These are phyloP conservation scores for Pelmatolapia mariae DNA, from an alignment of 2,113 vertebrate genomes.

Conservation along the genomic window DNA sequence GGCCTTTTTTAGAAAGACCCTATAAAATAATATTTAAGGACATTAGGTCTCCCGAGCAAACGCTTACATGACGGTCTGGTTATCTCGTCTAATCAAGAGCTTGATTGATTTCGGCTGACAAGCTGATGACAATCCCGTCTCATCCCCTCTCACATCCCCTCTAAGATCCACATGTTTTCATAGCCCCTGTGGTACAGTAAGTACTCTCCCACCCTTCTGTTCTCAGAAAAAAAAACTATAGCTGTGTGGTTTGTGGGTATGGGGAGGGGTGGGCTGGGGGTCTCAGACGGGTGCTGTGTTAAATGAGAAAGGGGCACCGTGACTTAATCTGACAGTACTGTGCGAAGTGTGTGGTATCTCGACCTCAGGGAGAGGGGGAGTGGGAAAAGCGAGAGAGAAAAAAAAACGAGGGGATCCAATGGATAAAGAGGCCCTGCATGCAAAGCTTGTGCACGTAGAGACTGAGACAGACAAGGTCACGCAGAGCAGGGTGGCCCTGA, in stretches of 20 bases:
- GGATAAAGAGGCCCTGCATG: conserved; percentile 62
- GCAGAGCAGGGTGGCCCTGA: conserved; percentile 68
- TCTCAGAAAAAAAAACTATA: conserved; percentile 24
- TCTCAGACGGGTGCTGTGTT: conserved; percentile 53
- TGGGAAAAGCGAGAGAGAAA: conserved; percentile 23
- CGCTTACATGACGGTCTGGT: neutral
- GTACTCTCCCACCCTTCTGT: conserved; percentile 19
- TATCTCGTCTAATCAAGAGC: conserved; percentile 32
- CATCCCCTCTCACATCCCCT: conserved; percentile 47
- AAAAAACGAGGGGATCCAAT: conserved; percentile 55
- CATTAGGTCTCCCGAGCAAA: neutral
- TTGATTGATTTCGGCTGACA: conserved; percentile 64
- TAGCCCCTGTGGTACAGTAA: conserved; percentile 53
- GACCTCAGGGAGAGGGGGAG: conserved; percentile 55
- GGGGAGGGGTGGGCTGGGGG: conserved; percentile 19
- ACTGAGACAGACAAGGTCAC: conserved; percentile 73
- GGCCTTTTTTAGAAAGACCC: neutral
- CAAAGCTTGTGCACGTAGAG: conserved; percentile 60
- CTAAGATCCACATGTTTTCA: conserved; percentile 42
- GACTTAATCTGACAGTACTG: conserved; percentile 72
- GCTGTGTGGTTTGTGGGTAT: conserved; percentile 20
- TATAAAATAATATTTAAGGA: neutral
- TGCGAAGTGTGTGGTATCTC: conserved; percentile 72
- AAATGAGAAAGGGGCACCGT: conserved; percentile 61
- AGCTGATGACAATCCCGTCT: conserved; percentile 54